A percentile compares a stretch with the other conserved stretches of the same genome.
phyloP scores from a whole-genome alignment of 2,113 vertebrate genomes.

The Nesoenas mayeri region DNA sequence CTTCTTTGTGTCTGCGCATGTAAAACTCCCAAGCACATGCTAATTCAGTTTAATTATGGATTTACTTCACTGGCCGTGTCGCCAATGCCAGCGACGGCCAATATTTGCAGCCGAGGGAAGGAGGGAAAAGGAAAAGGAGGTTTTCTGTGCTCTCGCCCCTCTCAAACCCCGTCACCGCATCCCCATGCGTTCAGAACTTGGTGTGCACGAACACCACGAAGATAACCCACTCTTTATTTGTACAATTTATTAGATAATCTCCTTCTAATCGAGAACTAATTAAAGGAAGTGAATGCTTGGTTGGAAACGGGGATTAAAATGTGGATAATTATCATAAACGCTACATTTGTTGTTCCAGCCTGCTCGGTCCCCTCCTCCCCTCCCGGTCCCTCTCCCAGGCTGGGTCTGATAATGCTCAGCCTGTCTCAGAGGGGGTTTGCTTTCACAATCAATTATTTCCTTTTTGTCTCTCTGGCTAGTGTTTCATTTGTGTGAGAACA shows the following conservation, averaged over 20 bases:
- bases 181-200: constrained; percentile 2
- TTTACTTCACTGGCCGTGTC: constrained; percentile 41
- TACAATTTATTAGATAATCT: constrained; percentile 77
- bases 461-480: constrained; percentile 47
- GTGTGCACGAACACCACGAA: not conserved
- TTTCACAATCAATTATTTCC: constrained; percentile 60
- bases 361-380: not conserved
- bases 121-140: not conserved
- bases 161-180: not conserved
- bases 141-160: not conserved
- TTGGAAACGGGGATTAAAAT: constrained; percentile 70
- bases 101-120: constrained; percentile 4
- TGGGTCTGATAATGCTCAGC: constrained; percentile 52
- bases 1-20: constrained; percentile 29
- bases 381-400: constrained; percentile 27
- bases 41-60: constrained; percentile 69
- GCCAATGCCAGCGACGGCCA: not conserved
- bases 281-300: constrained; percentile 74
- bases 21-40: constrained; percentile 41
- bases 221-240: constrained; percentile 66
- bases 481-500: constrained; percentile 64
- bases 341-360: constrained; percentile 51
- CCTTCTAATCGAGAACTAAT: constrained; percentile 74
- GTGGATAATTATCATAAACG: constrained; percentile 66
- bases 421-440: constrained; percentile 51